phyloP scores from a whole-genome alignment of 53 echinoderm and acorn worm species.

The Mesocentrotus franciscanus region DNA sequence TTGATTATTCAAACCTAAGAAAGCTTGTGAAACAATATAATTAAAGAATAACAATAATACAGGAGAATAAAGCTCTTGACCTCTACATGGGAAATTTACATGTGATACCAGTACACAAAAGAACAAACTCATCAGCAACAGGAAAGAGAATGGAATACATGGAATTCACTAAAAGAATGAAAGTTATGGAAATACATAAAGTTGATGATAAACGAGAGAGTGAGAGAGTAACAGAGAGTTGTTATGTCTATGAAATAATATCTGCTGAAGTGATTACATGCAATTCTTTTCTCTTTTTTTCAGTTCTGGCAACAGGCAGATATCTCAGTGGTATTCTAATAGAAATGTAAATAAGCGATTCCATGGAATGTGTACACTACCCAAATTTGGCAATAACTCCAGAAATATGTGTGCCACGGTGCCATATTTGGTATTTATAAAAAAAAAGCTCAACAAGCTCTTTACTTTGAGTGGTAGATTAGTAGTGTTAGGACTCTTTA shows the following conservation, averaged over 20 bases:
- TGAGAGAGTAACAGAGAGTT: neutral
- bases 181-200: neutral
- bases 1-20: neutral
- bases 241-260: neutral
- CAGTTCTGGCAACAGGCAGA: neutral
- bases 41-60: neutral
- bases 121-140: neutral
- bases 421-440: no score
- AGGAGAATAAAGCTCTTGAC: slow-evolving; percentile 9
- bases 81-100: neutral
- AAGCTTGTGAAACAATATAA: neutral
- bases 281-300: neutral
- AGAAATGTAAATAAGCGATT: neutral
- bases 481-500: no score
- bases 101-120: neutral
- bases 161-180: slow-evolving; percentile 38
- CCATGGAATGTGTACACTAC: neutral
- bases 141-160: slow-evolving; percentile 25
- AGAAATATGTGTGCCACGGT: no score
- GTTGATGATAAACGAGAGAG: neutral
- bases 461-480: no score
- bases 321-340: neutral
- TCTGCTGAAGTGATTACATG: neutral
- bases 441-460: no score
- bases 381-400: neutral